These are phyloP conservation scores for Aythya baeri DNA, from an alignment of 2,113 vertebrate genomes.

Conservation along the genomic window DNA sequence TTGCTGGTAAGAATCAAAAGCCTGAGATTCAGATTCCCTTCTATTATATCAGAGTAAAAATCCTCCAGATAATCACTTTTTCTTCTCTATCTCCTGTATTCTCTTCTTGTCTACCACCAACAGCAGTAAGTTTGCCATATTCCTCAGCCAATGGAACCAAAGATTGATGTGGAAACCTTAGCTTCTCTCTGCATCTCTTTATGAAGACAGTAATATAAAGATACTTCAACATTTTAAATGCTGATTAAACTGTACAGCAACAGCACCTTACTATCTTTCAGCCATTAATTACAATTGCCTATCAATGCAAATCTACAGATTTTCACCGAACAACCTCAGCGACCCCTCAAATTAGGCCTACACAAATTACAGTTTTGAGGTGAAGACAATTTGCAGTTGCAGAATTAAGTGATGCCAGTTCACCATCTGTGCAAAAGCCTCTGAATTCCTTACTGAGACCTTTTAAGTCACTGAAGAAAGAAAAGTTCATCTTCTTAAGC, in stretches of 20 bases:
- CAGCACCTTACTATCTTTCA: neutral
- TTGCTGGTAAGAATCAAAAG: neutral
- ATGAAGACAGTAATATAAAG: neutral
- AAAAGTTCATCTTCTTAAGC: neutral
- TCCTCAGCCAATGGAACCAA: neutral
- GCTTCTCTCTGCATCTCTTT: neutral
- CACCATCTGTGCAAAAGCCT: neutral
- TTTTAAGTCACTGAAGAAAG: neutral
- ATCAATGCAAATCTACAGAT: neutral
- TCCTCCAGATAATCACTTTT: neutral
- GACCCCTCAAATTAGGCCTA: neutral
- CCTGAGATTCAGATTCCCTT: neutral
- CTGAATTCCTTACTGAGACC: neutral
- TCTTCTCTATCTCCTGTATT: neutral
- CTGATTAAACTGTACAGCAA: neutral
- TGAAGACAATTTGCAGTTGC: neutral
- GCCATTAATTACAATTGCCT: accelerated
- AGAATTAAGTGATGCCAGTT: neutral
- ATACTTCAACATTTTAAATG: neutral
- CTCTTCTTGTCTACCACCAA: neutral
- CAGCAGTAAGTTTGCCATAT: neutral
- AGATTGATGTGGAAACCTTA: neutral
- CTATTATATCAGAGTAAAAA: neutral
- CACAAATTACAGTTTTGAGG: neutral
- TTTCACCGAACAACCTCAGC: neutral